Evolutionary conservation across 2,797 vertebrate genomes (phyloP).

Genomic region (Sciurus carolinensis): DNA sequence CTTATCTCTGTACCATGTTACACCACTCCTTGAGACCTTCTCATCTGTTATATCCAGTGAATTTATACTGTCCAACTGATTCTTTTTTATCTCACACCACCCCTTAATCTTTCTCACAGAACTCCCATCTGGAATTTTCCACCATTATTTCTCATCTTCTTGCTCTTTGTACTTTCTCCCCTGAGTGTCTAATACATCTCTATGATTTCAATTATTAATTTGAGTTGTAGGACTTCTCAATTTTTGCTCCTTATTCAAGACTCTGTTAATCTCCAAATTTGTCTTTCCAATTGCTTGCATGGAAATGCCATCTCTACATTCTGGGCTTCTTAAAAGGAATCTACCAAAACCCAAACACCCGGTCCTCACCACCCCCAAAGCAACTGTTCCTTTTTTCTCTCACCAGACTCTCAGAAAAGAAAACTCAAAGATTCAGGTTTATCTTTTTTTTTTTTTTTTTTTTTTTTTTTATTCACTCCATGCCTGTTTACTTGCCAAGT

Average conservation of each 20-base stretch:
- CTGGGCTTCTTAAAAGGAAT: not conserved
- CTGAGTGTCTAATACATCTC: not conserved
- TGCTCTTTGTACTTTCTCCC: not conserved
- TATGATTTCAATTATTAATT: slow-evolving; percentile 7
- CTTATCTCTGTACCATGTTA: not conserved
- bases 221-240: not conserved
- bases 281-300: not conserved
- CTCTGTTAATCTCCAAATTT: slow-evolving; percentile 11
- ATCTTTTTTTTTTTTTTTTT: slow-evolving; percentile 3
- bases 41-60: not conserved
- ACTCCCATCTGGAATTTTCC: not conserved
- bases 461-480: slow-evolving; percentile 5
- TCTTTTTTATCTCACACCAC: not conserved
- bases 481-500: not conserved
- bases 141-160: not conserved
- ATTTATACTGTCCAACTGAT: not conserved
- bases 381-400: slow-evolving; percentile 10
- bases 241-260: not conserved
- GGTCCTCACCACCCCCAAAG: not conserved
- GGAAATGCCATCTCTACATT: slow-evolving; percentile 3
- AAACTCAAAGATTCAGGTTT: not conserved
- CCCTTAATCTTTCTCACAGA: not conserved
- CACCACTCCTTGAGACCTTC: not conserved
- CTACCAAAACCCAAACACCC: slow-evolving; percentile 11
- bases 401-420: not conserved